Evolutionary conservation across 2,113 vertebrate genomes (phyloP), one percentile per base, ranked within the genome.

Genomic region (Noctilio leporinus): DNA sequence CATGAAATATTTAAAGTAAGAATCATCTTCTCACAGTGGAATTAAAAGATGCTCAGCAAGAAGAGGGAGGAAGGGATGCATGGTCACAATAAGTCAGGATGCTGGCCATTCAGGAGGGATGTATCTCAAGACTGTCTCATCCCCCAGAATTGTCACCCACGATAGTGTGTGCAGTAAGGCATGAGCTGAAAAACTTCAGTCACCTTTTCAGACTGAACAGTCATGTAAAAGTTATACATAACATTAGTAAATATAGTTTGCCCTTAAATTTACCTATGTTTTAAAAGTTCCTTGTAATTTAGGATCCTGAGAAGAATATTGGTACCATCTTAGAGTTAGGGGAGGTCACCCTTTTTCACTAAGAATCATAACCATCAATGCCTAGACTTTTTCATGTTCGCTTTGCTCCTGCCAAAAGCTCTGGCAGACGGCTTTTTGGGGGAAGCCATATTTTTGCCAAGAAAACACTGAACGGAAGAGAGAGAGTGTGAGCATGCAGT

Each of bases 401-500:
- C 53, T 69, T 95, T 49, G 1, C 11, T 73, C 70, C 28, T 83
- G 33, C 70, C 40, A 30, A 8, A 55, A 49, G 43, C 20, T 59
- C 22, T 91, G 73, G 78, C 17, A 82, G 49, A 47, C 14, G 30
- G 24, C 20, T 38, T 47, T 96, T 76, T 20, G 7, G 57, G 45
- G 69, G 67, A 57, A 92, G 59, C 40, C 20, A 0, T 77, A 4
- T 70, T 77, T 62, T 85, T 62, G 22, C 67, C 55, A 91, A 76
- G 83, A 55, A 51, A 51, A 51, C 70, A 62, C 14, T 59, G 40
- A 45, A 65, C 81, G 45, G 16, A 40, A 80, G 40, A 43, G n/a
- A 6, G 45, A 28, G 8, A 9, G 1, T 28, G 20, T 0, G 0
- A 45, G 22, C 1, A 1, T 16, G n/a, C 4, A 3, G 64, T 55